Percentiles rank a stretch among this genome's conserved stretches.
phyloP scores from a whole-genome alignment of 2,113 vertebrate genomes.

The Lophochroa leadbeateri region DNA sequence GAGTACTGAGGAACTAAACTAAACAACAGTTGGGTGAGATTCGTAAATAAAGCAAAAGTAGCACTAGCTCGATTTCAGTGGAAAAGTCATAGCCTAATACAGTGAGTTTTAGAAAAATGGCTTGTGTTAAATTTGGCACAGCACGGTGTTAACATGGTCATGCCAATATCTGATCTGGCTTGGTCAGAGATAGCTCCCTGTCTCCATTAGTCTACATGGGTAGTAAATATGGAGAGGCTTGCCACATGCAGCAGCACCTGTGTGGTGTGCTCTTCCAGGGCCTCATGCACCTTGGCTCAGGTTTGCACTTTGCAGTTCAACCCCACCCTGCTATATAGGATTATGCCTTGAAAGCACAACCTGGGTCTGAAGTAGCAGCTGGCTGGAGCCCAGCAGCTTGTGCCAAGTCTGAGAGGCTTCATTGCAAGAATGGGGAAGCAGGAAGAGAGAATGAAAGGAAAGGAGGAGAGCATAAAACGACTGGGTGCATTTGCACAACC shows the following conservation, averaged over 20 bases:
- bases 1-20: neutral
- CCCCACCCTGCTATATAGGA: neutral
- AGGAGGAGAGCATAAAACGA: neutral
- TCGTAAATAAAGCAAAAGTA: neutral
- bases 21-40: neutral
- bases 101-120: neutral
- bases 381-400: neutral
- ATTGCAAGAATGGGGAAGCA: neutral
- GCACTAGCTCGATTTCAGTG: neutral
- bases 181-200: neutral
- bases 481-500: neutral
- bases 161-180: neutral
- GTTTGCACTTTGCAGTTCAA: neutral
- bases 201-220: neutral
- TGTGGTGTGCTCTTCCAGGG: neutral
- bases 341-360: neutral
- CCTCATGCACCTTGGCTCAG: rapidly evolving
- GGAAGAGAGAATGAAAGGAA: neutral
- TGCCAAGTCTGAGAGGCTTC: neutral
- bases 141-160: rapidly evolving
- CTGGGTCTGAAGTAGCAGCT: neutral
- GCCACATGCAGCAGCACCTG: neutral
- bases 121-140: neutral
- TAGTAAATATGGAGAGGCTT: neutral
- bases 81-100: neutral